These are phyloP conservation scores for Osmerus eperlanus DNA, from an alignment of 2,113 vertebrate genomes.

Conservation along the genomic window DNA sequence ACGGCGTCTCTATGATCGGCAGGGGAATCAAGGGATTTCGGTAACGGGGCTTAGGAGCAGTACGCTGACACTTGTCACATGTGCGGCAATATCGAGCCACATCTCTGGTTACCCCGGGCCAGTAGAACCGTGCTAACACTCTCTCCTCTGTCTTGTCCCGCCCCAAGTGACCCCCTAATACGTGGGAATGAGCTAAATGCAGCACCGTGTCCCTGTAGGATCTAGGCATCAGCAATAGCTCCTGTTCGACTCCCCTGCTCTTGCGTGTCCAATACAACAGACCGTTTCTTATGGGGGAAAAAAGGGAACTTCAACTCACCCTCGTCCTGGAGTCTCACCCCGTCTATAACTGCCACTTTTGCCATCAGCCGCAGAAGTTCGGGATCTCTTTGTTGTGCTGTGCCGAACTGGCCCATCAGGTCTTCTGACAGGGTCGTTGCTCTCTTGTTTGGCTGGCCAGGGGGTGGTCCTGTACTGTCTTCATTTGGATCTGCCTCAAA, in stretches of 20 bases:
- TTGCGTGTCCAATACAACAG: constrained; percentile 3
- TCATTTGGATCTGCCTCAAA: neutral
- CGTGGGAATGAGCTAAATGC: neutral
- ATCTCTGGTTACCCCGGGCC: neutral
- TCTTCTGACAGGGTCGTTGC: neutral
- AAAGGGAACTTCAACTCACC: neutral
- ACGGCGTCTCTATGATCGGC: neutral
- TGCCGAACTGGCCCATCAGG: neutral
- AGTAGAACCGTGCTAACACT: neutral
- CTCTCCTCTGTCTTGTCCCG: constrained; percentile 5
- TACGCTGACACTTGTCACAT: neutral
- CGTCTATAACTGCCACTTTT: neutral
- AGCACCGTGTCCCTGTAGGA: neutral
- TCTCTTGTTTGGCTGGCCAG: neutral
- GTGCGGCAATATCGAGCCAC: neutral
- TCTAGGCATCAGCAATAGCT: neutral
- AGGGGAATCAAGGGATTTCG: neutral
- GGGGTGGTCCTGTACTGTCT: neutral
- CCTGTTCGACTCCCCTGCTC: too few species aligned
- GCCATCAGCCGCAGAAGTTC: neutral
- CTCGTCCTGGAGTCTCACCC: constrained; percentile 1
- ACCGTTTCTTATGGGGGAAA: neutral
- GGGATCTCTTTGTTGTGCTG: neutral
- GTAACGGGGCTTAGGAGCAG: neutral
- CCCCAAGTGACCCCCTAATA: neutral